Conservation (phyloP, 2,113 vertebrate species). For the Empidonax traillii region DNA sequence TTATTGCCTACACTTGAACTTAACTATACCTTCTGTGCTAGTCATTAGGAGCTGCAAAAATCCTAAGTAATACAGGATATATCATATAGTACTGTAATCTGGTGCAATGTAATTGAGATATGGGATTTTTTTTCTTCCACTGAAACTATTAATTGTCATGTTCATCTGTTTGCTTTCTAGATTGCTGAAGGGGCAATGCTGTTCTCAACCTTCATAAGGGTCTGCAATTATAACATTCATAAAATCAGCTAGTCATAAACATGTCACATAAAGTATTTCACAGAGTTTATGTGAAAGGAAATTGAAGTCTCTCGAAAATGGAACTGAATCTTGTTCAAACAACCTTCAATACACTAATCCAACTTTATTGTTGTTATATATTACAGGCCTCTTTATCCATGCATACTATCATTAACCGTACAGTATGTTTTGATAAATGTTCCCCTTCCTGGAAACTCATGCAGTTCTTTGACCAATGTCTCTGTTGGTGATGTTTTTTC, state of each 20-base stretch:
- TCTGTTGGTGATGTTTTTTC: constrained; percentile 27
- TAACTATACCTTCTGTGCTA: neutral
- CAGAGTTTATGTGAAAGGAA: constrained; percentile 76
- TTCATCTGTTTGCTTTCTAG: constrained; percentile 53
- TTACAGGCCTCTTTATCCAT: constrained; percentile 67
- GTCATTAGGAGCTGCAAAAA: neutral
- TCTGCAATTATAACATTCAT: constrained; percentile 63
- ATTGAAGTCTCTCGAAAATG: constrained; percentile 78
- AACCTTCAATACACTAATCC: constrained; percentile 64
- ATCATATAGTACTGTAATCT: neutral
- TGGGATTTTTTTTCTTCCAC: neutral
- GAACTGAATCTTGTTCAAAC: constrained; percentile 83
- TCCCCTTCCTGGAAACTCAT: constrained; percentile 7
- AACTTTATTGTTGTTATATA: constrained; percentile 83
- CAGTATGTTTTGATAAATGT: constrained; percentile 69
- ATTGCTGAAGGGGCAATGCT: constrained; percentile 43
- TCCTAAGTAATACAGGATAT: neutral
- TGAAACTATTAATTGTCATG: neutral
- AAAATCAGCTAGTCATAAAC: constrained; percentile 69
- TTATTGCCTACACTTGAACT: neutral
- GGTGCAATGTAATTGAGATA: neutral
- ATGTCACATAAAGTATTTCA: constrained; percentile 70
- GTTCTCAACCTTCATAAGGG: constrained; percentile 51
- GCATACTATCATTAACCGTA: constrained; percentile 68
- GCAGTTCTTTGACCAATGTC: constrained; percentile 3